Evolutionary conservation across 37 sponge, comb jelly and placozoan genomes (phyloP).

Genomic region (Hexactinellida sp.): DNA sequence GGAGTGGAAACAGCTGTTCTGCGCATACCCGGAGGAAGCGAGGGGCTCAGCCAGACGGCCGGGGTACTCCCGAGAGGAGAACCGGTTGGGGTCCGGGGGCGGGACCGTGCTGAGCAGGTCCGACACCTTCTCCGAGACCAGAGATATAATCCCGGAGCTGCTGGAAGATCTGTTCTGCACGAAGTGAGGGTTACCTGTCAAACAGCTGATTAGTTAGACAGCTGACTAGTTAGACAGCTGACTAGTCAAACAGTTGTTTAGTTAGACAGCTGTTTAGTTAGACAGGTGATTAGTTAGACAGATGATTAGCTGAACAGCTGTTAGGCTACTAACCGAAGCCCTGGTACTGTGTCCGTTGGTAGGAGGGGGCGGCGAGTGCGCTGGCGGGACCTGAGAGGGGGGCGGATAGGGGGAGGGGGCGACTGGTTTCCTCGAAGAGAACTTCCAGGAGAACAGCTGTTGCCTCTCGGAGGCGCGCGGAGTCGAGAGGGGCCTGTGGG

Average conservation of each 20-base stretch:
- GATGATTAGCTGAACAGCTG: background rate
- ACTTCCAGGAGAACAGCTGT: background rate
- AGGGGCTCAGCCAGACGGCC: background rate
- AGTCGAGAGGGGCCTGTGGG: background rate
- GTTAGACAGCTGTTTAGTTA: background rate
- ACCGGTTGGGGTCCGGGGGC: background rate
- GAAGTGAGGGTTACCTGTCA: background rate
- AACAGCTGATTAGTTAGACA: background rate
- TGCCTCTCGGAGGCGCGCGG: background rate
- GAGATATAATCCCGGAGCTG: background rate
- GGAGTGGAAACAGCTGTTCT: background rate
- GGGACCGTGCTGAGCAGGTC: background rate
- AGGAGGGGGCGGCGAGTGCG: background rate
- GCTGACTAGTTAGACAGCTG: background rate
- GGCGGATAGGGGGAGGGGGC: background rate
- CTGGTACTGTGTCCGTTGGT: background rate
- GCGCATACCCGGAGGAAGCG: background rate
- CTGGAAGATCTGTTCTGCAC: background rate
- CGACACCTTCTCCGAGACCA: background rate
- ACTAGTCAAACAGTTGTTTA: background rate
- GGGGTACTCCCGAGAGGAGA: background rate
- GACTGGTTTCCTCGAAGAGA: background rate
- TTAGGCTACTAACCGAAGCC: background rate
- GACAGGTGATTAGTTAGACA: background rate
- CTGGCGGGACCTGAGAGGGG: background rate